Conservation (phyloP, 2,113 vertebrate genomes). For the Platichthys stellatus region DNA sequence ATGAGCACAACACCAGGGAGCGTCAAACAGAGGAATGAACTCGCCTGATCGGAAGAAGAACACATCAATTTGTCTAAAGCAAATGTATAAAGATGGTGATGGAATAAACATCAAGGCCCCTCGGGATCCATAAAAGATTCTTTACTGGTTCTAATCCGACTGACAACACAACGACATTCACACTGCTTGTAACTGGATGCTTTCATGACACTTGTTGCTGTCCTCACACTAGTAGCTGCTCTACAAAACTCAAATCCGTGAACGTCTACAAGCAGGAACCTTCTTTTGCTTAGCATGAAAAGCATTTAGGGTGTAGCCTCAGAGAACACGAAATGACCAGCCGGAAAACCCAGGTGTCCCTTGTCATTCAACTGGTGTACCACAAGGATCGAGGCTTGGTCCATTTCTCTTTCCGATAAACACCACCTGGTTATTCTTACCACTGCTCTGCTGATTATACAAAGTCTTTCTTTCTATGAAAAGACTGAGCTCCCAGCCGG, state of each 20-base stretch:
- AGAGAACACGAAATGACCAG: neutral
- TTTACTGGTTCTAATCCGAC: neutral
- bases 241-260: too few relatives aligned
- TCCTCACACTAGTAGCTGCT: too few relatives aligned
- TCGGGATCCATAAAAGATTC: neutral
- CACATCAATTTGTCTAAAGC: neutral
- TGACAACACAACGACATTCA: neutral
- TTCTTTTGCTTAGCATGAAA: neutral
- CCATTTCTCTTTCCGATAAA: neutral
- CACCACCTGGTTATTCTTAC: neutral
- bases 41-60: constrained; percentile 31
- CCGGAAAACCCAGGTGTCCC: neutral
- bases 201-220: neutral
- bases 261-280: too few relatives aligned
- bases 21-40: constrained; percentile 6
- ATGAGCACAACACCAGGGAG: neutral
- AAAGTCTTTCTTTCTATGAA: too few relatives aligned
- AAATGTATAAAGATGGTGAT: neutral
- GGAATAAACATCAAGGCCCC: neutral
- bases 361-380: neutral
- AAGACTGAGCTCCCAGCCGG: neutral
- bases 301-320: neutral
- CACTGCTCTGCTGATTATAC: neutral
- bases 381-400: neutral
- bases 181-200: neutral